Evolutionary conservation across 2,113 vertebrate genomes (phyloP).

Genomic region (Drymodes brunneopygia): DNA sequence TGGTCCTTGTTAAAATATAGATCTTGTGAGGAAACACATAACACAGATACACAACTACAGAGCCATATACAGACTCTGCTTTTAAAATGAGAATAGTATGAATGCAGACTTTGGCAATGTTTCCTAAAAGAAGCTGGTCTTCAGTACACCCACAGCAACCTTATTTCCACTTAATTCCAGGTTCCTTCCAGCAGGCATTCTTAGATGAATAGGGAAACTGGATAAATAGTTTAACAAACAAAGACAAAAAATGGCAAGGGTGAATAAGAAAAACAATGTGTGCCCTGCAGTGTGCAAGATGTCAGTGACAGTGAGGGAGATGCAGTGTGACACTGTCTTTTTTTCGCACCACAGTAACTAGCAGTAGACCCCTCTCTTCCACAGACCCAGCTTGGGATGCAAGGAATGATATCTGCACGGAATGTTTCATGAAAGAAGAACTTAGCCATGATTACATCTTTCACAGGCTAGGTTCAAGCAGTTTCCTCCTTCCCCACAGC

Average conservation of each 20-base stretch:
- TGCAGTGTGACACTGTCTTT: neutral
- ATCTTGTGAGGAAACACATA: neutral
- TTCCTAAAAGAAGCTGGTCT: neutral
- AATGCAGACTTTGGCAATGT: neutral
- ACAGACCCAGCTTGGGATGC: neutral
- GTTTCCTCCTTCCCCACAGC: neutral
- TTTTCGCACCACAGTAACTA: neutral
- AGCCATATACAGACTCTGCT: neutral
- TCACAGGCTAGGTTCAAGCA: neutral
- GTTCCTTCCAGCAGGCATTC: neutral
- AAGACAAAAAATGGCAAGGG: neutral
- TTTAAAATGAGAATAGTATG: neutral
- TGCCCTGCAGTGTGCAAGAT: neutral
- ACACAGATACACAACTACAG: neutral
- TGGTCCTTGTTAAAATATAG: neutral
- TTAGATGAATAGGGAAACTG: neutral
- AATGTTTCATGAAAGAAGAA: neutral
- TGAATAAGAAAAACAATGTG: neutral
- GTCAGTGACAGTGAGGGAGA: neutral
- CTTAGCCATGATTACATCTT: neutral
- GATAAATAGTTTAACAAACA: neutral
- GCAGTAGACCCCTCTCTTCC: neutral
- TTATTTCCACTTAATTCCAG: neutral
- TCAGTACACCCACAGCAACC: neutral
- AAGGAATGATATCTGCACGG: neutral